Evolutionary conservation across 2,888 invertebrate genomes (phyloP).

Genomic region (Biston stratarius): DNA sequence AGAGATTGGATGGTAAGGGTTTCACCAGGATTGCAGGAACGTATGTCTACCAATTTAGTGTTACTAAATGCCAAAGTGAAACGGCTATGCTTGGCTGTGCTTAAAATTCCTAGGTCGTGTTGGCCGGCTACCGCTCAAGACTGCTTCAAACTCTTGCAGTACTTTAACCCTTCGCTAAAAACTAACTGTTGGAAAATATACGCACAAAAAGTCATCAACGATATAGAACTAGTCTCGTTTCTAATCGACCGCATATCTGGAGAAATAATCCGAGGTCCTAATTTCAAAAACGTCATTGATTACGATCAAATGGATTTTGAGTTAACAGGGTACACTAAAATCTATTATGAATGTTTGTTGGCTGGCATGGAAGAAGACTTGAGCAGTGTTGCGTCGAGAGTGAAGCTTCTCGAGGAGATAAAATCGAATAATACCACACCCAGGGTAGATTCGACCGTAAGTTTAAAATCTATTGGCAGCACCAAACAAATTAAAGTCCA

Average conservation of each 20-base stretch:
- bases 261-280: slow-evolving; percentile 73
- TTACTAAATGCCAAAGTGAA: slow-evolving; percentile 72
- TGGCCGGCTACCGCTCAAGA: slow-evolving; percentile 75
- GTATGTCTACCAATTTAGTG: slow-evolving; percentile 70
- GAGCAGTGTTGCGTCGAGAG: slow-evolving; percentile 72
- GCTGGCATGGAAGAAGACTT: slow-evolving; percentile 70
- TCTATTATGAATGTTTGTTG: slow-evolving; percentile 72
- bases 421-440: slow-evolving; percentile 64
- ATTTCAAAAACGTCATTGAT: slow-evolving; percentile 77
- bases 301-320: slow-evolving; percentile 78
- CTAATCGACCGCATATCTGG: slow-evolving; percentile 74
- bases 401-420: slow-evolving; percentile 69
- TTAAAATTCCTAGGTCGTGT: slow-evolving; percentile 68
- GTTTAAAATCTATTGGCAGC: slow-evolving; percentile 43
- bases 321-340: slow-evolving; percentile 72
- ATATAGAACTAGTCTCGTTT: slow-evolving; percentile 69
- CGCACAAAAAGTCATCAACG: slow-evolving; percentile 63
- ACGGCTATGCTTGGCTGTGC: slow-evolving; percentile 69
- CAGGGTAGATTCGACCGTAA: slow-evolving; percentile 51
- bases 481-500: slow-evolving; percentile 33
- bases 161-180: slow-evolving; percentile 74
- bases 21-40: slow-evolving; percentile 73
- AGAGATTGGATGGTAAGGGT: slow-evolving; percentile 77
- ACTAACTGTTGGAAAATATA: slow-evolving; percentile 74
- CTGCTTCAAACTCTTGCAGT: slow-evolving; percentile 75